Percentiles rank a stretch among this genome's conserved stretches.
Evolutionary conservation across 2,797 vertebrate genomes (phyloP).

Genomic region (Anabas testudineus): DNA sequence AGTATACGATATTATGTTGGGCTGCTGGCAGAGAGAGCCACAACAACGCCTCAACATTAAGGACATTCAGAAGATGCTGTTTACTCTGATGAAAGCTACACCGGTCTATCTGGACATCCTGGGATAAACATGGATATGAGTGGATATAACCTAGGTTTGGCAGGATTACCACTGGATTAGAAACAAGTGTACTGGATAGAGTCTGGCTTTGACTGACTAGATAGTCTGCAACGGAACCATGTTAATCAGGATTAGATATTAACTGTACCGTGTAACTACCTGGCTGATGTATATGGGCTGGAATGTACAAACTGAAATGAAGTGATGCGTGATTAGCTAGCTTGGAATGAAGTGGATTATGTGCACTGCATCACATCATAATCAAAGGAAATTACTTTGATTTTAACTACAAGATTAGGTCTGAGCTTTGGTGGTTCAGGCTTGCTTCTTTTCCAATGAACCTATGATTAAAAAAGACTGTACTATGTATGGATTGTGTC

Average conservation of each 20-base stretch:
- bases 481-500: slow-evolving; percentile 2
- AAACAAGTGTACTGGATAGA: neutral
- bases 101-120: slow-evolving; percentile 98
- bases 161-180: slow-evolving; percentile 9
- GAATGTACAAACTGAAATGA: slow-evolving; percentile 8
- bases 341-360: slow-evolving; percentile 18
- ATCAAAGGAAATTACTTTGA: slow-evolving; percentile 19
- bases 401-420: neutral
- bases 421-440: slow-evolving; percentile 12
- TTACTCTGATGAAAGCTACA: slow-evolving; percentile 93
- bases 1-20: slow-evolving; percentile 97
- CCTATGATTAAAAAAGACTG: slow-evolving; percentile 2
- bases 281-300: slow-evolving; percentile 6
- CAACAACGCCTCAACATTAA: slow-evolving; percentile 97
- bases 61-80: slow-evolving; percentile 97
- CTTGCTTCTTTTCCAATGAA: slow-evolving; percentile 22
- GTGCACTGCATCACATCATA: slow-evolving; percentile 19
- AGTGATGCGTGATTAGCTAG: slow-evolving; percentile 4
- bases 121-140: slow-evolving; percentile 82
- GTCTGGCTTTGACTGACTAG: slow-evolving; percentile 6
- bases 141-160: slow-evolving; percentile 8
- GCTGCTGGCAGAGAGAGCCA: slow-evolving; percentile 98
- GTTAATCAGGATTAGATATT: neutral
- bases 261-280: slow-evolving; percentile 11
- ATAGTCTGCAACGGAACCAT: slow-evolving; percentile 7